Percentiles rank a stretch among this genome's conserved stretches.
Conservation (phyloP, 2,113 vertebrate genomes). For the Cercopithecus mona region DNA sequence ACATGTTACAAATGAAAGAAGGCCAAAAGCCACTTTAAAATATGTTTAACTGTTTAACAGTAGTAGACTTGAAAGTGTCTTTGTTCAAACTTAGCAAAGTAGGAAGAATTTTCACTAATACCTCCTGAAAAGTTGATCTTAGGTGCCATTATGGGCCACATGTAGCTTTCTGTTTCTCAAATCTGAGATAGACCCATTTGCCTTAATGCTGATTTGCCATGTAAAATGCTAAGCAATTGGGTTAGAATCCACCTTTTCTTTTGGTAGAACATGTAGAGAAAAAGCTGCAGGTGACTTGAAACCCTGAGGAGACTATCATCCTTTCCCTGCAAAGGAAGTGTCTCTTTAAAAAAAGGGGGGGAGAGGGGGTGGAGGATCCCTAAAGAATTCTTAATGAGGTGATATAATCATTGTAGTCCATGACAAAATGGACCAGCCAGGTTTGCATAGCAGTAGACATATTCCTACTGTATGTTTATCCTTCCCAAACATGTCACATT, state of each 20-base stretch:
- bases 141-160: background rate
- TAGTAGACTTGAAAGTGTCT: background rate
- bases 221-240: conserved; percentile 28
- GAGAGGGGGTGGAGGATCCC: background rate
- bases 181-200: conserved; percentile 22
- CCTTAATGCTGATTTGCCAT: conserved; percentile 27
- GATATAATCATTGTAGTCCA: background rate
- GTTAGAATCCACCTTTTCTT: conserved; percentile 28
- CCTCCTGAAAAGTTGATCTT: conserved; percentile 11
- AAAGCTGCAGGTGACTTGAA: background rate
- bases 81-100: conserved; percentile 35
- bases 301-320: background rate
- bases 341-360: background rate
- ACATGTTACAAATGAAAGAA: conserved; percentile 10
- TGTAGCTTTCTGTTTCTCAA: conserved; percentile 6
- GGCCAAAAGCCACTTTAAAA: conserved; percentile 32
- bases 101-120: background rate
- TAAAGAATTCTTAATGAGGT: conserved; percentile 33
- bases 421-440: background rate
- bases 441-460: background rate
- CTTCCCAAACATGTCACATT: background rate
- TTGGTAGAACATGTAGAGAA: background rate
- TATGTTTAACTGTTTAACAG: conserved; percentile 25
- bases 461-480: background rate
- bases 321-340: background rate